Evolutionary conservation across 30 jellyfish, hydroid and myxozoan species (phyloP), one percentile per base, ranked within the genome.

Genomic region (Chrysaora quinquecirrha): DNA sequence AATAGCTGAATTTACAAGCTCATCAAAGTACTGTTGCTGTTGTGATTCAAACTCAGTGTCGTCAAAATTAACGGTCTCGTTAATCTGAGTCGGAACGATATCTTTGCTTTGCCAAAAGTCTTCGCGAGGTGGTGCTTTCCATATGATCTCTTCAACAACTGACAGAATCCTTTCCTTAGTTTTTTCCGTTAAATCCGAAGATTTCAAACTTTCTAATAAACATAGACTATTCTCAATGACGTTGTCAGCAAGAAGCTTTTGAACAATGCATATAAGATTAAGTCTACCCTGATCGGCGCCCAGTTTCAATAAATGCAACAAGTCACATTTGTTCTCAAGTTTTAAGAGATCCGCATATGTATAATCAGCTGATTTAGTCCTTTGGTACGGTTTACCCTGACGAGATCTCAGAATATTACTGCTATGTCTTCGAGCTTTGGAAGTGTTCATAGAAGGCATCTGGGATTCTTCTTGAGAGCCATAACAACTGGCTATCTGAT

Each of bases 111-210:
- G 6, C 92, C 85, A 82, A 47, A 82, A 65, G 23, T 82, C 85
- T 3, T 4, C 19, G 18, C 80, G 34, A 0, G 92, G 80, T 19
- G 70, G 43, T n/a, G 63, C 49, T 20, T 82, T 68, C 92, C 92
- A 82, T 2, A 69, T 58, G 25, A 67, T 34, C 29, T 82, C 92
- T 52, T 71, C 79, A 7, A 82, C 47, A 35, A 70, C 85, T 0
- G 92, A 82, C 25, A 82, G 34, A 7, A 82, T 74, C 46, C 62
- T 82, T 46, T 82, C 92, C 62, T 82, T 82, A 1, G 49, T 76
- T 0, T 32, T 69, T 30, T 82, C 92, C 19, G 85, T 35, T 28
- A 82, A 65, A 23, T 82, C 85, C 3, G 84, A 69, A 30, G 43
- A 2, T 33, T 82, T 82, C 73, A 82, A 67, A 9, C 33, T 52